Base-by-base conservation (phyloP, 2,113 vertebrate genomes). In the Odontophorus gujanensis region DNA sequence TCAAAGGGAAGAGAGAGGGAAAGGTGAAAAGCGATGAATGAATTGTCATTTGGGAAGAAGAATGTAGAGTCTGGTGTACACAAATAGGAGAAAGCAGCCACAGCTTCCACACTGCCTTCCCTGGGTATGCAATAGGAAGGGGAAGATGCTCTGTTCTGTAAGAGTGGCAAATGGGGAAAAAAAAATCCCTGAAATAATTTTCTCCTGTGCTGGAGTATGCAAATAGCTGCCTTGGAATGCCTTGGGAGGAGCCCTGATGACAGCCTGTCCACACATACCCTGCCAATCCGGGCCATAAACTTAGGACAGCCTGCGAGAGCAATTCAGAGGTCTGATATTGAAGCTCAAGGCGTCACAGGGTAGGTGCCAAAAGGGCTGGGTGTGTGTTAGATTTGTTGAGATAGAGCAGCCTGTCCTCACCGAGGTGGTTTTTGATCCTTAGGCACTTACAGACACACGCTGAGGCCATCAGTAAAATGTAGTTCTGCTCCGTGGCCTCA, bases 391-490 rank as follows among this genome's bases (percentile, higher is more conserved):
- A 36, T 61, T 69, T 68, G 24, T 73, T 77, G 73, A 69, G 75
- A 66, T 69, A 82, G 79, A 45, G 50, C 82, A 50, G 73, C 87
- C 73, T 82, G 63, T 47, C 78, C 82, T 92, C 32, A 0, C n/a
- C 80, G 93, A 85, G 87, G 69, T 73, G 63, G 65, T 63, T 85
- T 87, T 85, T 87, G 67, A 80, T 66, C 67, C 63, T 73, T 13
- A 20, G 30, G 24, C 45, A 13, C 30, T 63, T 82, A 0, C 32
- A 34, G 85, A 14, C n/a, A 5, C 2, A 13, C 61, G 14, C 62
- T 38, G 43, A 9, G 57, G 18, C 36, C 59, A 7, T 63, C 76
- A 45, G 4, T n/a, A 74, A 6, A 1, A 3, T 21, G 5, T 45
- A 0, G 1, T 47, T 79, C 61, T 40, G 25, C 69, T 95, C 25